phyloP scores from a whole-genome alignment of 2,888 invertebrate genomes.

The Hetaerina titia region DNA sequence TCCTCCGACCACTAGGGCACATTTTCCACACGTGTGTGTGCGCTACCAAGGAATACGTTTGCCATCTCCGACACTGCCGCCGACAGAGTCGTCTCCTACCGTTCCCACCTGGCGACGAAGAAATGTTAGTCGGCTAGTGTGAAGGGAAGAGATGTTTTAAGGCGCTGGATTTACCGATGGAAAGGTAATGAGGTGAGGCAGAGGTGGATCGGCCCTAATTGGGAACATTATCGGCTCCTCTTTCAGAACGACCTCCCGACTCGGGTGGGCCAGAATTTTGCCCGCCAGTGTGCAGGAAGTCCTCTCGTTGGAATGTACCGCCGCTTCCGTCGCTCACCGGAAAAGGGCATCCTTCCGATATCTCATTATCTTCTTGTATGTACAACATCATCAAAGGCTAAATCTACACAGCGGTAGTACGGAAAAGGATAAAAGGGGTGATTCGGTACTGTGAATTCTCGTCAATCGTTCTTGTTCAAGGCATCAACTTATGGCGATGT shows the following conservation, averaged over 20 bases:
- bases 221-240: not conserved
- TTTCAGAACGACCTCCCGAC: not conserved
- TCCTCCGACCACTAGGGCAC: too few species aligned
- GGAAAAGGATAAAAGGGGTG: too few species aligned
- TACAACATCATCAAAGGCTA: too few species aligned
- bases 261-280: not conserved
- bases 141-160: not conserved
- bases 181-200: not conserved
- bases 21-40: too few species aligned
- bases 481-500: too few species aligned
- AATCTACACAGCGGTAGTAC: too few species aligned
- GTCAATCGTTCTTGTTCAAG: too few species aligned
- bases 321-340: not conserved
- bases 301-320: not conserved
- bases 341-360: not conserved
- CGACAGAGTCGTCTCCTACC: too few species aligned
- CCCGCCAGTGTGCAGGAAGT: not conserved
- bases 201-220: not conserved
- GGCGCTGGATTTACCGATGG: not conserved
- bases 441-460: too few species aligned
- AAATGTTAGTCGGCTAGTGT: not conserved
- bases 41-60: too few species aligned
- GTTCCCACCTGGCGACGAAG: not conserved
- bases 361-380: not conserved
- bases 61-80: too few species aligned